These are phyloP conservation scores for Spizella passerina DNA, from an alignment of 2,797 vertebrate genomes.

Conservation along the genomic window DNA sequence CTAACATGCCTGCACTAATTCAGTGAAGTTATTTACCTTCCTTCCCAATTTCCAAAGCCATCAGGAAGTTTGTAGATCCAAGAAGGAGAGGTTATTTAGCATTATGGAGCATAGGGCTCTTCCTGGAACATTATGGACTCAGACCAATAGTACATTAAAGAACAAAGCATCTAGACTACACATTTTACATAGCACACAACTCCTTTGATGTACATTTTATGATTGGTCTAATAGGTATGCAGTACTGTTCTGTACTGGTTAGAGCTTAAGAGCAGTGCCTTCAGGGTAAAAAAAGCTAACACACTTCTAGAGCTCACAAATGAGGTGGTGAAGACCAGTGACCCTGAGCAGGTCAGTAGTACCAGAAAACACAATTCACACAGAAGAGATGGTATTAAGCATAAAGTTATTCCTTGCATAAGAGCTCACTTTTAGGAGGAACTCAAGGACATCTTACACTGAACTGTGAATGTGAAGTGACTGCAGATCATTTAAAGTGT, in stretches of 20 bases:
- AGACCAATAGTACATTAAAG: background rate
- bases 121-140: background rate
- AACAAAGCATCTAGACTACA: background rate
- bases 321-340: background rate
- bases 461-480: background rate
- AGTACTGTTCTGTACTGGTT: background rate
- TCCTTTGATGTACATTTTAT: background rate
- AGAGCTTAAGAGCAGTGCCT: background rate
- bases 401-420: background rate
- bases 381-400: background rate
- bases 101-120: background rate
- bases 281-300: background rate
- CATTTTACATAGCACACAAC: background rate
- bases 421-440: background rate
- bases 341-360: background rate
- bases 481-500: background rate
- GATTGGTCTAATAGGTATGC: background rate
- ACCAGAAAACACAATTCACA: background rate
- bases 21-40: background rate
- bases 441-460: background rate
- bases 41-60: background rate
- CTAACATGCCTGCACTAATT: background rate
- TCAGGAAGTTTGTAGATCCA: background rate
- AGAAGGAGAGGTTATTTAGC: background rate
- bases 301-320: background rate